Evolutionary conservation across 2,797 vertebrate species (phyloP), one percentile per base, ranked within the genome.

Genomic region (Catamblyrhynchus diadema): DNA sequence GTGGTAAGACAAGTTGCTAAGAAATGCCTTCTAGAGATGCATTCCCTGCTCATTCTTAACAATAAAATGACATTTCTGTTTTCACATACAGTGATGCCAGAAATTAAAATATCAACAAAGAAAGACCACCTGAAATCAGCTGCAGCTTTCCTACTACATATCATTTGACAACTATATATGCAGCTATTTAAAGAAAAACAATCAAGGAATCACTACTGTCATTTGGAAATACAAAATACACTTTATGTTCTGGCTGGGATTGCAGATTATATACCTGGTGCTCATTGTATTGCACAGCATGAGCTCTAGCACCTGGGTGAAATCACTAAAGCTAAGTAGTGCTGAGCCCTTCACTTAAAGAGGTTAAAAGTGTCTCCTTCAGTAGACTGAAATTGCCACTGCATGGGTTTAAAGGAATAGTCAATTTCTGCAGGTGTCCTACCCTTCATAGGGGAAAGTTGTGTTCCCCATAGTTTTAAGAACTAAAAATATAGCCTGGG

Each of bases 341-440:
- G 9, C 48, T 86, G 81, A 92, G 5, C 62, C 65, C 74, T 93
- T 88, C 62, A 93, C 47, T 81, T 77, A 53, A 86, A 81, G 81
- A 90, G 89, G 81, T 91, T 95, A 90, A 87, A 95, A 95, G 79
- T 79, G 75, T 81, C 61, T 85, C 56, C 50, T 96, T 89, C 50
- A 86, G 51, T 48, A 88, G 57, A 71, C 56, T 35, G 28, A 88
- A 75, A 93, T 91, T 57, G 69, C 50, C 90, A 25, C 17, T 28
- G 27, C n/a, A 47, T 41, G 8, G 14, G 23, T 75, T 95, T 94
- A 84, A 80, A 80, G 60, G 74, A 88, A 78, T 22, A 77, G 30
- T 44, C 9, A 10, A 57, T 56, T 88, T 87, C 27, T 91, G 47
- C 6, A 45, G 11, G 61, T 4, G 1, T 39, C 17, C 17, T 27